phyloP scores from a whole-genome alignment of 2,113 vertebrate species.

The Takifugu flavidus region DNA sequence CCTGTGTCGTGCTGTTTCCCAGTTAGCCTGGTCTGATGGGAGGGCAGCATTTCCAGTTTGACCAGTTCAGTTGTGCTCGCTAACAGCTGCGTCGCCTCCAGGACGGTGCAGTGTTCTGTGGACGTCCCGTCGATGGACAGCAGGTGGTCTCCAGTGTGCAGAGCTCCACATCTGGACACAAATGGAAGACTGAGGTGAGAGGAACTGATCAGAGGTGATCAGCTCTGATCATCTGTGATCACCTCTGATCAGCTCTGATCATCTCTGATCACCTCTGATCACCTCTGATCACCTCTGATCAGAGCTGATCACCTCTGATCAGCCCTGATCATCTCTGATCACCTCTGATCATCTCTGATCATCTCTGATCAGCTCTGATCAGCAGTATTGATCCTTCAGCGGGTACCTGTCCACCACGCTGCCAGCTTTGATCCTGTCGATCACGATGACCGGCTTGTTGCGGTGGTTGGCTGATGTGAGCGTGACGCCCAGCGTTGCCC shows the following conservation, averaged over 20 bases:
- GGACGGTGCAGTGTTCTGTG: constrained; percentile 89
- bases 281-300: too few relatives aligned
- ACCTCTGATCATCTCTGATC: too few relatives aligned
- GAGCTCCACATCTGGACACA: constrained; percentile 81
- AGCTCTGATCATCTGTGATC: too few relatives aligned
- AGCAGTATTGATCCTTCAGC: too few relatives aligned
- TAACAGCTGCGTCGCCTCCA: constrained; percentile 92
- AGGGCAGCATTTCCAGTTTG: constrained; percentile 87
- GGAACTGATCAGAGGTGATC: too few relatives aligned
- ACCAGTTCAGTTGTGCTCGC: constrained; percentile 86
- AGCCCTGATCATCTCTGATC: too few relatives aligned
- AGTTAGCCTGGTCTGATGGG: constrained; percentile 81
- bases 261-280: too few relatives aligned
- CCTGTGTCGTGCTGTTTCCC: constrained; percentile 89
- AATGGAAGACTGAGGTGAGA: background rate
- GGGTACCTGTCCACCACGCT: constrained; percentile 94
- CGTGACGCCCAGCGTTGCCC: constrained; percentile 86
- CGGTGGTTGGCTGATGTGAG: constrained; percentile 81
- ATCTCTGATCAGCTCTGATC: too few relatives aligned
- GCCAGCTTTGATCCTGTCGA: constrained; percentile 91
- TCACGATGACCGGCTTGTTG: constrained; percentile 90
- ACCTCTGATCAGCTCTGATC: too few relatives aligned
- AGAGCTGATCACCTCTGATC: too few relatives aligned
- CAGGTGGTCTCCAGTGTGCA: constrained; percentile 90
- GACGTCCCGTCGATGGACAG: constrained; percentile 93